These are phyloP conservation scores for Protophormia terraenovae DNA, from an alignment of 2,888 invertebrate species.

Conservation along the genomic window DNA sequence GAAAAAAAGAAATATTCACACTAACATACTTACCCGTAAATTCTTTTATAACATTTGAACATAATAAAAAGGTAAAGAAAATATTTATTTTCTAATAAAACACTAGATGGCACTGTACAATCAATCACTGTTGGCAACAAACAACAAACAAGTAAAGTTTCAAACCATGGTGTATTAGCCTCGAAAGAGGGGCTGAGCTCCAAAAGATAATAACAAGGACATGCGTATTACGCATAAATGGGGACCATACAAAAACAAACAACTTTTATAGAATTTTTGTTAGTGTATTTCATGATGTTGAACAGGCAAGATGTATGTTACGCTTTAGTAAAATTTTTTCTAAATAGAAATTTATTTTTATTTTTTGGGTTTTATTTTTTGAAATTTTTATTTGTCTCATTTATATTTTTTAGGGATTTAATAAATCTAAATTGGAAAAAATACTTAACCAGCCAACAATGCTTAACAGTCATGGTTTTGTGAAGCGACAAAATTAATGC, in stretches of 20 bases:
- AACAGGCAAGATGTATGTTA: conserved; percentile 41
- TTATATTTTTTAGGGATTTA: conserved; percentile 1
- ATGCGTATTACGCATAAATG: conserved; percentile 50
- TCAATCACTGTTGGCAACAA: not conserved
- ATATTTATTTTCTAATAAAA: not conserved
- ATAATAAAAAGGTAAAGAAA: conserved; percentile 12
- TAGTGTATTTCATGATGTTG: conserved; percentile 55
- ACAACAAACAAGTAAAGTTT: conserved; percentile 38
- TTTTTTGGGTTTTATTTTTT: conserved; percentile 1
- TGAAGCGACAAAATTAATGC: conserved; percentile 63
- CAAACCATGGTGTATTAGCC: conserved; percentile 49
- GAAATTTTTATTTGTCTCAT: conserved; percentile 16
- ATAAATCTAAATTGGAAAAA: not conserved
- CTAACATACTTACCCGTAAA: not conserved
- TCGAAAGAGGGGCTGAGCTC: conserved; percentile 55
- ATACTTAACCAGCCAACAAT: conserved; percentile 12
- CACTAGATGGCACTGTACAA: conserved; percentile 55
- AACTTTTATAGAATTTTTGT: conserved; percentile 47
- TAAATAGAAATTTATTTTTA: not conserved
- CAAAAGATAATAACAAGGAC: conserved; percentile 54
- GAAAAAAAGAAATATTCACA: conserved; percentile 13
- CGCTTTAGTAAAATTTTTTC: conserved; percentile 27
- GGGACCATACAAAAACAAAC: conserved; percentile 39
- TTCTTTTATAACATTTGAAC: not conserved
- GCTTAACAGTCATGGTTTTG: conserved; percentile 58